phyloP scores from a whole-genome alignment of 2,113 vertebrate species.

The Ochotona curzoniae region DNA sequence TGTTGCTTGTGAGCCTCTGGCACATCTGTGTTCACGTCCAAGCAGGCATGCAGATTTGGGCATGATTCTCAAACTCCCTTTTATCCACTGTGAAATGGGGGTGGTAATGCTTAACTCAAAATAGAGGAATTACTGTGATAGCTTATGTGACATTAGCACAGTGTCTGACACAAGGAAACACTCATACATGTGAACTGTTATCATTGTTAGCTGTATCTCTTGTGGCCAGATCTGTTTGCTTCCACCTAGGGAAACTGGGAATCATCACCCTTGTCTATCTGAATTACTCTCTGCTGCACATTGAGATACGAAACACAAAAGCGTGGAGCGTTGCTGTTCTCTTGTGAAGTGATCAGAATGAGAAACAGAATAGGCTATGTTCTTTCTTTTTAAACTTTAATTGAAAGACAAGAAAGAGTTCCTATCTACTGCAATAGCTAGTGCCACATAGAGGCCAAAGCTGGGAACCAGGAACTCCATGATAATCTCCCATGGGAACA shows the following conservation, averaged over 20 bases:
- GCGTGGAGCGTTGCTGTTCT: background rate
- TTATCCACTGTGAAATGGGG: background rate
- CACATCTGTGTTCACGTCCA: background rate
- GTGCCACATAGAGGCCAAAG: too few species aligned
- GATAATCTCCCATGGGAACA: too few species aligned
- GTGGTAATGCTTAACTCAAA: background rate
- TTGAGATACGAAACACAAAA: background rate
- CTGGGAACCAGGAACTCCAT: too few species aligned
- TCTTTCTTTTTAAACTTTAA: background rate
- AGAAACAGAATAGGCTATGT: background rate
- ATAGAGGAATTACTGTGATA: background rate
- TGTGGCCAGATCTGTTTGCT: background rate
- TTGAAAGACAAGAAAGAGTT: too few species aligned
- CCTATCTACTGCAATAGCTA: too few species aligned
- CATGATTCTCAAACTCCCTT: background rate
- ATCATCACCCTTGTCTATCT: background rate
- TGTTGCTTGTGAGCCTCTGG: background rate
- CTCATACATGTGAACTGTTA: background rate
- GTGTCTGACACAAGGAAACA: background rate
- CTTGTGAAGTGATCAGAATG: background rate
- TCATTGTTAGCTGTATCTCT: background rate
- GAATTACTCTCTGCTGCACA: background rate
- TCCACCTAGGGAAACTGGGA: background rate
- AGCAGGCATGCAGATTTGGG: background rate
- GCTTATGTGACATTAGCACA: background rate